These are phyloP conservation scores for Sinocyclocheilus rhinocerous DNA, from an alignment of 2,113 vertebrate genomes.

Conservation along the genomic window DNA sequence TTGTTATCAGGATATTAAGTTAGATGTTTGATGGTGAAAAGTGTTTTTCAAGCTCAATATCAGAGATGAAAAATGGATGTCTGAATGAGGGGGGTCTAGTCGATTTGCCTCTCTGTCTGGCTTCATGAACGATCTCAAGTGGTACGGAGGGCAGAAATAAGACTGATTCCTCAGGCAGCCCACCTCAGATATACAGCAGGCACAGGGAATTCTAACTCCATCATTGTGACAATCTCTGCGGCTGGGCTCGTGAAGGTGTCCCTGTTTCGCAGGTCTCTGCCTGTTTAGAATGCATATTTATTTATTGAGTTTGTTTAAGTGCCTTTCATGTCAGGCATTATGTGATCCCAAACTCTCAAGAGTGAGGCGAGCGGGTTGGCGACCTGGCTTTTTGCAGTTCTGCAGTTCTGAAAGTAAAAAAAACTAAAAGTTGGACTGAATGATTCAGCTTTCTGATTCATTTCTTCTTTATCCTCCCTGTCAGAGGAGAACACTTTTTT, in stretches of 20 bases:
- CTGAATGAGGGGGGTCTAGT: neutral
- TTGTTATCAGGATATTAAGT: neutral
- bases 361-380: constrained; percentile 29
- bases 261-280: constrained; percentile 37
- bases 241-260: constrained; percentile 35
- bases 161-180: constrained; percentile 32
- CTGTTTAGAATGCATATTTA: constrained; percentile 53
- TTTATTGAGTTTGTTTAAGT: constrained; percentile 58
- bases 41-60: neutral
- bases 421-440: constrained; percentile 2
- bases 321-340: constrained; percentile 57
- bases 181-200: constrained; percentile 4
- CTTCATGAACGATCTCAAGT: neutral
- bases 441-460: constrained; percentile 41
- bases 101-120: constrained; percentile 26
- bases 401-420: constrained; percentile 38
- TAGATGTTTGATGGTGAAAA: neutral
- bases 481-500: constrained; percentile 25
- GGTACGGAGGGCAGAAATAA: constrained; percentile 25
- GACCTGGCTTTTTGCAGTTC: constrained; percentile 16
- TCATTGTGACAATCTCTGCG: constrained; percentile 52
- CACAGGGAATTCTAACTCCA: constrained; percentile 23
- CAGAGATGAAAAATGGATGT: constrained; percentile 3
- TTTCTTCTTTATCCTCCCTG: constrained; percentile 23
- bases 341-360: constrained; percentile 46